Percentiles rank a stretch among this genome's conserved stretches.
These are phyloP conservation scores for Tenthredo distinguenda DNA, from an alignment of 2,888 invertebrate genomes.

Conservation along the genomic window DNA sequence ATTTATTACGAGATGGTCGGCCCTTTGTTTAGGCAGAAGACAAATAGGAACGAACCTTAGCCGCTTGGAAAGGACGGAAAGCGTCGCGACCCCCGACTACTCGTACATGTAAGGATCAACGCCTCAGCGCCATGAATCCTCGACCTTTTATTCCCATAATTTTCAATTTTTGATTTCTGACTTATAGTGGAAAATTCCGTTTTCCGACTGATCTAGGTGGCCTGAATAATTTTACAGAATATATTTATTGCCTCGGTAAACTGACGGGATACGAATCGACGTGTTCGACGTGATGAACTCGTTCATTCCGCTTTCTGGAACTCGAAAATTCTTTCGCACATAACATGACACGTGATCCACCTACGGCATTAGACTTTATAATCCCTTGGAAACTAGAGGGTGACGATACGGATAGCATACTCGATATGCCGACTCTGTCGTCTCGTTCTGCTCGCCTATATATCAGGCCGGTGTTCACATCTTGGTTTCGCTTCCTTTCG, in stretches of 20 bases:
- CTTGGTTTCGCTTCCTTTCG: neutral
- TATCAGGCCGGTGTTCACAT: neutral
- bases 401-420: constrained; percentile 29
- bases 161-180: neutral
- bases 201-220: neutral
- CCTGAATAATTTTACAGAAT: neutral
- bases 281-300: constrained; percentile 15
- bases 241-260: neutral
- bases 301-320: neutral
- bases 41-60: constrained; percentile 40
- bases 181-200: neutral
- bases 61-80: constrained; percentile 18
- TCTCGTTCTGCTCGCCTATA: constrained; percentile 30
- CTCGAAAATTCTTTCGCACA: constrained; percentile 41
- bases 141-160: neutral
- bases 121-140: neutral
- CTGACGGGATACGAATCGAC: constrained; percentile 22
- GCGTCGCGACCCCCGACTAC: constrained; percentile 26
- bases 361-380: constrained; percentile 49
- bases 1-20: constrained; percentile 45
- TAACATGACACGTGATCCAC: constrained; percentile 40
- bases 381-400: constrained; percentile 36
- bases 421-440: constrained; percentile 39
- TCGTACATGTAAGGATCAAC: constrained; percentile 12
- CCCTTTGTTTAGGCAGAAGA: constrained; percentile 49